Base-by-base conservation (phyloP, 2,797 vertebrate genomes). In the Anas acuta region DNA sequence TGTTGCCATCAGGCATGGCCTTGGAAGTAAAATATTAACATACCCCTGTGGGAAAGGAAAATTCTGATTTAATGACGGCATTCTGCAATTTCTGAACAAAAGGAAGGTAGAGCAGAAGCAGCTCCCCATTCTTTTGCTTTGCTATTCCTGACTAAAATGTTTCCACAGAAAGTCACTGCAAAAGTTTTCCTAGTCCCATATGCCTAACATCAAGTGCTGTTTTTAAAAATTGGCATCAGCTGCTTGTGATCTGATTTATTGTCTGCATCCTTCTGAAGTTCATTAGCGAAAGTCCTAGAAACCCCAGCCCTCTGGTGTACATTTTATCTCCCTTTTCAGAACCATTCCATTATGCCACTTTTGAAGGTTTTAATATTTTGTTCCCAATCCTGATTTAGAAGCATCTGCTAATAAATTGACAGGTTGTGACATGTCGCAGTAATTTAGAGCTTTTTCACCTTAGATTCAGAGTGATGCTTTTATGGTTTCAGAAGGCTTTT, bases 331-430 rank as follows among this genome's bases (percentile, higher is more conserved):
- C 60, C 58, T 82, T 89, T 74, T 74, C 78, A 94, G 80, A 78
- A 78, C 39, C 84, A 65, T 83, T 91, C 71, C 57, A 92, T 88
- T 85, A 80, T 25, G n/a, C 47, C 58, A 80, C 37, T 66, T 74
- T 39, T 72, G 35, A 91, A 92, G 30, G 86, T 56, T 84, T 93
- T 53, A 7, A 28, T 93, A 87, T 94, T 95, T 89, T 84, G 54
- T 84, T 95, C 85, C 78, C 86, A 45, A 90, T 45, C 76, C 71
- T 90, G 75, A 96, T 95, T 96, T 96, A 96, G 85, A 92, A 96
- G 61, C 87, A 84, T 84, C 90, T 90, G 69, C 76, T 96, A 96
- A 97, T 96, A 96, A 95, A 97, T 19, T 96, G 96, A 90, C 93
- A 95, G 85, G 67, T 89, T 96, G 71, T 96, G 95, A 95, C 93